These are phyloP conservation scores for Neodiprion lecontei DNA, from an alignment of 1,140 invertebrate species.

Conservation along the genomic window DNA sequence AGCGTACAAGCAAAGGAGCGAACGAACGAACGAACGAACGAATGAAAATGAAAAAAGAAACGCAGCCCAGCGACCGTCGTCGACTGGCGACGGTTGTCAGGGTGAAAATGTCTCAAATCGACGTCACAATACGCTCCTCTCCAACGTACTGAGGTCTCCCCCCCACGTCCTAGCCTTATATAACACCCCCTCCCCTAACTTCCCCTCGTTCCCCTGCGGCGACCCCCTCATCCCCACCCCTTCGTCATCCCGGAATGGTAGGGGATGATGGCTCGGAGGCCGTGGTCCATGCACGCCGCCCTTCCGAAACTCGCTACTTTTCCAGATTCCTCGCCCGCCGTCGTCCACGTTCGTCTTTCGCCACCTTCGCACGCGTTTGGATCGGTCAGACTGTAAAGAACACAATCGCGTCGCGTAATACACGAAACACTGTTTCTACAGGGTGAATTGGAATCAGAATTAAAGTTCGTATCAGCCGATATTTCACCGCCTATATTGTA, in stretches of 20 bases:
- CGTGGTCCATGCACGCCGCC: neutral
- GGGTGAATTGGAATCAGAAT: too few species aligned
- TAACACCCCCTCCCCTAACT: slow-evolving; percentile 59
- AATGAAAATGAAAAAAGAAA: neutral
- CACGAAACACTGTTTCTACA: too few species aligned
- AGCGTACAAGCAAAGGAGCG: neutral
- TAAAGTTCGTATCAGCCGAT: too few species aligned
- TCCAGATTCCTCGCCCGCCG: too few species aligned
- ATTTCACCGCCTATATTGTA: too few species aligned
- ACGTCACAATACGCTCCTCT: slow-evolving; percentile 57
- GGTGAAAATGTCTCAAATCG: slow-evolving; percentile 40
- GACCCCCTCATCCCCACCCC: slow-evolving; percentile 36
- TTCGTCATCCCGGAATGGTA: slow-evolving; percentile 3
- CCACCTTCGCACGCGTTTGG: too few species aligned
- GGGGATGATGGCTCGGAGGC: slow-evolving; percentile 38
- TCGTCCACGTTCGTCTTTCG: too few species aligned
- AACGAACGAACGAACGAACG: neutral
- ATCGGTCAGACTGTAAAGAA: too few species aligned
- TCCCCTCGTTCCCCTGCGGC: slow-evolving; percentile 44
- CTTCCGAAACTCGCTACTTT: neutral
- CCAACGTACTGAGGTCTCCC: slow-evolving; percentile 60
- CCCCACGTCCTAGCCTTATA: slow-evolving; percentile 55
- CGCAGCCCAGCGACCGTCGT: slow-evolving; percentile 17
- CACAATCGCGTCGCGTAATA: too few species aligned
- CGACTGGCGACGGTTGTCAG: slow-evolving; percentile 34